phyloP scores from a whole-genome alignment of 2,797 vertebrate genomes.

The Cephalopachus bancanus region DNA sequence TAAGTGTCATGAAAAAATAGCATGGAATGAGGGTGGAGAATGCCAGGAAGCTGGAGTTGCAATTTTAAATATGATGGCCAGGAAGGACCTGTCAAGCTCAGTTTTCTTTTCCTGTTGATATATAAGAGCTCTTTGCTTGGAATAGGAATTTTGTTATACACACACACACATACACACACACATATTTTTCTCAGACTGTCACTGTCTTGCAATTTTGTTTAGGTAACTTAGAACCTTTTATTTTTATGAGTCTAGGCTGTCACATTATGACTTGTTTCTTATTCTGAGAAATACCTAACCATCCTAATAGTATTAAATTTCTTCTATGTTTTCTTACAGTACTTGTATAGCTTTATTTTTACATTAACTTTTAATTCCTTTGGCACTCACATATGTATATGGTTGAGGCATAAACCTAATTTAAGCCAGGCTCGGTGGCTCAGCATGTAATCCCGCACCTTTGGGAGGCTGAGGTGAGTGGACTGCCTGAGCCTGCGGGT shows the following conservation, averaged over 20 bases:
- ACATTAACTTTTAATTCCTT: background rate
- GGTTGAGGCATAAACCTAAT: background rate
- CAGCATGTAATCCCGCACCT: no score
- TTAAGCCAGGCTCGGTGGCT: no score
- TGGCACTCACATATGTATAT: background rate
- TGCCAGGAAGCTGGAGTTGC: background rate
- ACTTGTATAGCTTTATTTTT: background rate
- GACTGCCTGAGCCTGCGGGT: no score
- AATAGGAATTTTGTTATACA: no score
- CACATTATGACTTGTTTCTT: conserved; percentile 2
- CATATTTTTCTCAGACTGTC: background rate
- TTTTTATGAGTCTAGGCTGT: background rate
- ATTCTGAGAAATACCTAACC: background rate
- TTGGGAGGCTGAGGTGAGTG: no score
- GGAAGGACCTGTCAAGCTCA: background rate
- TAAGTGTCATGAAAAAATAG: background rate
- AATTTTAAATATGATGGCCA: background rate
- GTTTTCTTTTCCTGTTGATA: no score
- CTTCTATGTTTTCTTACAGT: background rate
- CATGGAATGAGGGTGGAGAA: background rate
- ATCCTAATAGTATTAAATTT: conserved; percentile 2
- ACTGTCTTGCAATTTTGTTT: conserved; percentile 26
- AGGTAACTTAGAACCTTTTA: background rate
- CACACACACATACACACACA: no score
- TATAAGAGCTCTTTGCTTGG: no score